Evolutionary conservation across 1,140 invertebrate species (phyloP).

Genomic region (Drosophila gunungcola): DNA sequence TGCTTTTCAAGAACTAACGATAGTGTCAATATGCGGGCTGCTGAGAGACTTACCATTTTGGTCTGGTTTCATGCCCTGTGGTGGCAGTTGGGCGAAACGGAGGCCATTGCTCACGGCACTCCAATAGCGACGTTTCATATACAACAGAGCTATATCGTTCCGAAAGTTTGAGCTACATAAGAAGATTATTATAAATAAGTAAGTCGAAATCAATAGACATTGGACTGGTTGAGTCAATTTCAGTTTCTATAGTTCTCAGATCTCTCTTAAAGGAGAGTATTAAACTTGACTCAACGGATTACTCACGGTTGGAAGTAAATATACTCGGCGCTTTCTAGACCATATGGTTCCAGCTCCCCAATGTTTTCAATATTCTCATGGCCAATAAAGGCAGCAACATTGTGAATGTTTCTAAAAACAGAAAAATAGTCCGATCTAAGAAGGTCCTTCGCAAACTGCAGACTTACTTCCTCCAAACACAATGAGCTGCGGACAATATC

Average conservation of each 20-base stretch:
- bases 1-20: not conserved
- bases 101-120: constrained; percentile 12
- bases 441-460: no score
- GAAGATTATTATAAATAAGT: not conserved
- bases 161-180: constrained; percentile 65
- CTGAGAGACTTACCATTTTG: constrained; percentile 45
- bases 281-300: constrained; percentile 43
- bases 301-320: constrained; percentile 81
- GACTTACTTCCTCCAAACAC: constrained; percentile 72
- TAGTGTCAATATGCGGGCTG: not conserved
- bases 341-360: constrained; percentile 50
- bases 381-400: constrained; percentile 70
- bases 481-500: constrained; percentile 76
- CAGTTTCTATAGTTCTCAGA: not conserved
- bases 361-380: constrained; percentile 65
- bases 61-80: constrained; percentile 58
- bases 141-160: constrained; percentile 75
- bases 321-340: constrained; percentile 64
- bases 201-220: no score
- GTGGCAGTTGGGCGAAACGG: constrained; percentile 64
- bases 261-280: constrained; percentile 19
- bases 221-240: not conserved
- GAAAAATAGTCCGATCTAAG: not conserved
- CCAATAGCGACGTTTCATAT: constrained; percentile 46
- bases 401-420: constrained; percentile 47